Evolutionary conservation across 2,113 vertebrate species (phyloP).

Genomic region (Rana temporaria): DNA sequence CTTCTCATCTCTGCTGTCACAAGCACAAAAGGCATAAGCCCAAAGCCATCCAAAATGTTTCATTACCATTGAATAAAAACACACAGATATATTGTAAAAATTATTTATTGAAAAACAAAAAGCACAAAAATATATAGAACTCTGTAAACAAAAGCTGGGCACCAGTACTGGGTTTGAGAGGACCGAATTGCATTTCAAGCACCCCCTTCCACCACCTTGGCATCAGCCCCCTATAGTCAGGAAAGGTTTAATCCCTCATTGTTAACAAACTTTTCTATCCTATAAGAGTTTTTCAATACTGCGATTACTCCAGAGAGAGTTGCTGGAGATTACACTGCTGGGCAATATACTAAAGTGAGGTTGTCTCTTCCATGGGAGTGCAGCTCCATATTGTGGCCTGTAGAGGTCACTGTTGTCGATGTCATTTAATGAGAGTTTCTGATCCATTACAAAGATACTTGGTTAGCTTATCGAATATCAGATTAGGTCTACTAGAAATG

Average conservation of each 20-base stretch:
- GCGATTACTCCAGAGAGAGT: too few relatives aligned
- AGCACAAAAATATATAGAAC: slow-evolving; percentile 56
- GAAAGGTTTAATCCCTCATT: neutral
- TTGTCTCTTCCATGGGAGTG: neutral
- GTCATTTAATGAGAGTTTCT: too few relatives aligned
- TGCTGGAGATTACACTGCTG: too few relatives aligned
- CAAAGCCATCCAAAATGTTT: too few relatives aligned
- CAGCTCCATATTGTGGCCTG: neutral
- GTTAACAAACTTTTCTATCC: neutral
- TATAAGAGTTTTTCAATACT: too few relatives aligned
- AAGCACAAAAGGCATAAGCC: too few relatives aligned
- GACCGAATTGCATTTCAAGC: neutral
- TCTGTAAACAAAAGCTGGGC: slow-evolving; percentile 50
- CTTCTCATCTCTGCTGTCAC: too few relatives aligned
- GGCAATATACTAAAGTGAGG: too few relatives aligned
- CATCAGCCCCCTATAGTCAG: neutral
- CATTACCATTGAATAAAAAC: too few relatives aligned
- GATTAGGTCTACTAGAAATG: too few relatives aligned
- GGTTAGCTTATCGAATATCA: too few relatives aligned
- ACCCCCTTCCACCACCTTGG: neutral
- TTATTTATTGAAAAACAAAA: slow-evolving; percentile 51
- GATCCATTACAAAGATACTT: too few relatives aligned
- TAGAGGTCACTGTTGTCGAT: neutral
- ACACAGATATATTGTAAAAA: slow-evolving; percentile 41
- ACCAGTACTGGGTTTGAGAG: neutral